These are phyloP conservation scores for Norana najaformis DNA, from an alignment of 2,888 invertebrate genomes.

Conservation along the genomic window DNA sequence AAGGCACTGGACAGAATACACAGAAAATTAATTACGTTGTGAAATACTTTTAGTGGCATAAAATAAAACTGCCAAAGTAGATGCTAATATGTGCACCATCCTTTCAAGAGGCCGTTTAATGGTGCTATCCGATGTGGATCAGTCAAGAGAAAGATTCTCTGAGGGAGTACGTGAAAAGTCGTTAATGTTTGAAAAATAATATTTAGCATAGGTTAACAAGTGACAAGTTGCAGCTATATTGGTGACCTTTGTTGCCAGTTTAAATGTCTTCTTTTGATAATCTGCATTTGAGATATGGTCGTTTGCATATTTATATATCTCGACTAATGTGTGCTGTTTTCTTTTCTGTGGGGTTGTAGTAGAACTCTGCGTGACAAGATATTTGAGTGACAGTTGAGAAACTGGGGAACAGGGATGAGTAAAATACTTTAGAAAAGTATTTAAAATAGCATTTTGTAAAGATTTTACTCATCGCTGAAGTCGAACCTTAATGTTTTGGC, in stretches of 20 bases:
- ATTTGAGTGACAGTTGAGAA: neutral
- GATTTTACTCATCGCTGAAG: too few relatives aligned
- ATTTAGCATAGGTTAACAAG: neutral
- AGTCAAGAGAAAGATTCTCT: conserved; percentile 13
- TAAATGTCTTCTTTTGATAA: too few relatives aligned
- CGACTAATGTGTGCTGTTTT: neutral
- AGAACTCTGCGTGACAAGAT: neutral
- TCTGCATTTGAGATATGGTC: neutral
- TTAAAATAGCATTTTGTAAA: neutral
- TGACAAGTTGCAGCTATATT: neutral
- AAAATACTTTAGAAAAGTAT: neutral
- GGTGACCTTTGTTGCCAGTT: neutral
- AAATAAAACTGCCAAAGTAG: too few relatives aligned
- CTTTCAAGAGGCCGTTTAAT: neutral
- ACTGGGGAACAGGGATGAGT: too few relatives aligned
- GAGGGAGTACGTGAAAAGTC: neutral
- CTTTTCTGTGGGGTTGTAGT: neutral
- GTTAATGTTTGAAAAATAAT: neutral
- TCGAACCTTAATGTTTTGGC: too few relatives aligned
- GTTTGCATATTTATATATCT: neutral
- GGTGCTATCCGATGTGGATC: neutral
- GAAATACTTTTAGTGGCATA: too few relatives aligned
- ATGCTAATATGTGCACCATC: too few relatives aligned
- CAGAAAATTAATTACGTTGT: too few relatives aligned
- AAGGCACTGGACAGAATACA: too few relatives aligned